These are phyloP conservation scores for Lottia scabra DNA, from an alignment of 2,888 invertebrate species.

Conservation along the genomic window DNA sequence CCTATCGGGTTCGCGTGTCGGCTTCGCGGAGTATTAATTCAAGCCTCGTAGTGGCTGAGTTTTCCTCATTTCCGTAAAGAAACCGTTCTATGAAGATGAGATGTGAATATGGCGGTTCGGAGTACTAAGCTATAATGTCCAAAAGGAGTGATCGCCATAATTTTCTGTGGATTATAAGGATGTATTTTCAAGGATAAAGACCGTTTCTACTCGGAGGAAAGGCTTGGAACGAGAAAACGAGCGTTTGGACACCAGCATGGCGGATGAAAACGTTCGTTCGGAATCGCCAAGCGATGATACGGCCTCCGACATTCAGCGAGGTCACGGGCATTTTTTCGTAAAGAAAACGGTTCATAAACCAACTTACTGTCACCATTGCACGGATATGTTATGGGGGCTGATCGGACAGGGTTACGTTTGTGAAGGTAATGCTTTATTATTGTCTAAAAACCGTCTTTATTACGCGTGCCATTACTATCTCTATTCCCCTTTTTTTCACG, in stretches of 20 bases:
- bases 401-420: conserved; percentile 99
- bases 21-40: conserved; percentile 46
- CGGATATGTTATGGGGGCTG: conserved; percentile 99
- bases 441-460: not conserved
- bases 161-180: conserved; percentile 32
- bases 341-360: conserved; percentile 99
- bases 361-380: conserved; percentile 99
- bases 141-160: conserved; percentile 19
- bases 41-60: conserved; percentile 46
- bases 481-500: conserved; percentile 5
- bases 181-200: conserved; percentile 28
- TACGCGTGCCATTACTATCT: conserved; percentile 9
- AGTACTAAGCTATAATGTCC: conserved; percentile 7
- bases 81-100: conserved; percentile 39
- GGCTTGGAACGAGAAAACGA: conserved; percentile 14
- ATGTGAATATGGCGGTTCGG: conserved; percentile 37
- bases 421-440: conserved; percentile 83
- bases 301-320: conserved; percentile 43
- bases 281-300: conserved; percentile 44
- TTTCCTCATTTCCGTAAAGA: conserved; percentile 53
- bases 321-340: conserved; percentile 93
- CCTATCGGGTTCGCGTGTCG: conserved; percentile 34
- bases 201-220: conserved; percentile 22
- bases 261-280: conserved; percentile 39
- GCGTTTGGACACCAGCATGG: conserved; percentile 37